A percentile compares a stretch with the other conserved stretches of the same genome.
phyloP scores from a whole-genome alignment of 2,888 invertebrate species.

The Caenorhabditis sulstoni region DNA sequence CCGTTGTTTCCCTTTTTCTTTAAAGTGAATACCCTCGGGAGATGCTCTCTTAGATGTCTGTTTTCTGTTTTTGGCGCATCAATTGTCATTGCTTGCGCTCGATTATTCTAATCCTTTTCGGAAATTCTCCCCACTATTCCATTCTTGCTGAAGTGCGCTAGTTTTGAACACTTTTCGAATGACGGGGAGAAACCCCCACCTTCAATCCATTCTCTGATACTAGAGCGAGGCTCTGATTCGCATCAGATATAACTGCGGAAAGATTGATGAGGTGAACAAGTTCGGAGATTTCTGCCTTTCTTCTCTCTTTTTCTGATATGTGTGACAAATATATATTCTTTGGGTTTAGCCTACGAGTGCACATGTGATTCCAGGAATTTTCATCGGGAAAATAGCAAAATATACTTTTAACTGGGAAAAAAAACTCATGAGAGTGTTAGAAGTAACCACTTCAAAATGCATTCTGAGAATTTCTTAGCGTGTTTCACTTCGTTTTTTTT shows the following conservation, averaged over 20 bases:
- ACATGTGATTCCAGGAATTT: too few relatives aligned
- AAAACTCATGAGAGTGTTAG: background rate
- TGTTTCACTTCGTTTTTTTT: slow-evolving; percentile 1
- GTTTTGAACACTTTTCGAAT: background rate
- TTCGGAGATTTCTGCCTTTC: too few relatives aligned
- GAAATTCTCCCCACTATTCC: background rate
- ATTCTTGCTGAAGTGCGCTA: too few relatives aligned
- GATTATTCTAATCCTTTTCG: slow-evolving; percentile 55
- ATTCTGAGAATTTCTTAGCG: slow-evolving; percentile 27
- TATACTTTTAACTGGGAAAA: too few relatives aligned
- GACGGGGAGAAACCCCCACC: slow-evolving; percentile 11
- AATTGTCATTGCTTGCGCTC: slow-evolving; percentile 51
- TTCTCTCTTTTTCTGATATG: too few relatives aligned
- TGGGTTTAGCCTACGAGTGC: too few relatives aligned
- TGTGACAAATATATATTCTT: too few relatives aligned
- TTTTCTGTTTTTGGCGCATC: slow-evolving; percentile 57
- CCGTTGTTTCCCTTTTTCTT: slow-evolving; percentile 36
- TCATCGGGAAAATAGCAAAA: too few relatives aligned
- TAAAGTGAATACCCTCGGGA: slow-evolving; percentile 56
- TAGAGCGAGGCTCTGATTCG: too few relatives aligned
- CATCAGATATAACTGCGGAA: slow-evolving; percentile 6
- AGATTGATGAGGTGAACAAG: slow-evolving; percentile 25
- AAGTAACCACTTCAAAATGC: slow-evolving; percentile 28
- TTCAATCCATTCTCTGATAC: too few relatives aligned
- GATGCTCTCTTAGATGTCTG: slow-evolving; percentile 39